phyloP scores from a whole-genome alignment of 2,888 invertebrate genomes.

The Biston stratarius region DNA sequence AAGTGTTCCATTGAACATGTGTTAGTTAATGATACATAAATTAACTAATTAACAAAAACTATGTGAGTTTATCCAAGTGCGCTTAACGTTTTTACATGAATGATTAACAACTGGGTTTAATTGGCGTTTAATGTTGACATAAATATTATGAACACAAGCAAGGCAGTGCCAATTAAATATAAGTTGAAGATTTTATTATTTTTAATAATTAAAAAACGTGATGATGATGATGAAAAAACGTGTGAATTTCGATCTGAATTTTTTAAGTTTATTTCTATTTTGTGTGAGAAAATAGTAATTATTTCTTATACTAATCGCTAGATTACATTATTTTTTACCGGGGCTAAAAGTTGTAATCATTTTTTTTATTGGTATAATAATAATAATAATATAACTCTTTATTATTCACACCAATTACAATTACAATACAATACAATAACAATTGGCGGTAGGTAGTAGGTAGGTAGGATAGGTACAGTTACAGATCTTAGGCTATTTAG shows the following conservation, averaged over 20 bases:
- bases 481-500: too few relatives aligned
- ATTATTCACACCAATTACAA: too few relatives aligned
- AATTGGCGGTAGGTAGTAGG: too few relatives aligned
- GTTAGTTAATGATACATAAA: constrained; percentile 34
- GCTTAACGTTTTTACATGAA: constrained; percentile 27
- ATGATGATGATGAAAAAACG: too few relatives aligned
- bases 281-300: too few relatives aligned
- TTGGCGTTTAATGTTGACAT: constrained; percentile 27
- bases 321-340: too few relatives aligned
- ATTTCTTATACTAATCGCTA: too few relatives aligned
- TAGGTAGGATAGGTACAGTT: too few relatives aligned
- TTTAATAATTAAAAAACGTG: background rate
- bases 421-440: too few relatives aligned
- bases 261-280: background rate
- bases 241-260: background rate
- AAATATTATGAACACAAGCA: constrained; percentile 25
- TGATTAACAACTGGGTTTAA: constrained; percentile 30
- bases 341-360: background rate
- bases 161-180: constrained; percentile 6
- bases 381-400: too few relatives aligned
- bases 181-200: background rate
- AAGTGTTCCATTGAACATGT: constrained; percentile 22
- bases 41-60: constrained; percentile 35
- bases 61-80: constrained; percentile 25
- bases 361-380: too few relatives aligned